Percentiles rank a stretch among this genome's conserved stretches.
Conservation (phyloP, 2,888 invertebrate species). For the Phorcus lineatus region DNA sequence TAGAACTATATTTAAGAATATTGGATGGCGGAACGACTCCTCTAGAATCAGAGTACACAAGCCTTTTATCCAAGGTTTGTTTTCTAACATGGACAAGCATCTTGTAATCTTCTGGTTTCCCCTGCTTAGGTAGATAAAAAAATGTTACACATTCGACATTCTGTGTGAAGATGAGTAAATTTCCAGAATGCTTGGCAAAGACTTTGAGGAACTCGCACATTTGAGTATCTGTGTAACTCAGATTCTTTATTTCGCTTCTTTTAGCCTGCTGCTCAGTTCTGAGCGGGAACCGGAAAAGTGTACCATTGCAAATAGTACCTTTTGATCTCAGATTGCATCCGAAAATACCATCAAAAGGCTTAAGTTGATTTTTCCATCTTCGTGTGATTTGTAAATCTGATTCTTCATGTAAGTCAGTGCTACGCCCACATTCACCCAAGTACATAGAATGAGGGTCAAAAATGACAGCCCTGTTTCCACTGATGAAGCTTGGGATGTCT, state of each 20-base stretch:
- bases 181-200: constrained; percentile 58
- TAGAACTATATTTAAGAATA: not conserved
- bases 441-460: constrained; percentile 70
- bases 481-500: constrained; percentile 72
- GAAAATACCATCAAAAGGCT: constrained; percentile 61
- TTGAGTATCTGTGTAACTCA: constrained; percentile 58
- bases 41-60: not conserved
- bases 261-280: constrained; percentile 62
- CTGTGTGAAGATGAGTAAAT: constrained; percentile 70
- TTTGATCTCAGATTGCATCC: constrained; percentile 44
- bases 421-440: constrained; percentile 56
- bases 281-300: constrained; percentile 71
- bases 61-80: not conserved
- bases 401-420: constrained; percentile 36
- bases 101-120: constrained; percentile 16
- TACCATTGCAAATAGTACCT: constrained; percentile 52
- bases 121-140: constrained; percentile 49
- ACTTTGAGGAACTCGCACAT: constrained; percentile 57
- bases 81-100: constrained; percentile 16
- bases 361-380: constrained; percentile 60
- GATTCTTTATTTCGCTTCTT: constrained; percentile 62
- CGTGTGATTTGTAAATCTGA: constrained; percentile 46
- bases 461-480: constrained; percentile 65
- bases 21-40: not conserved
- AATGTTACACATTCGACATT: constrained; percentile 60